A percentile compares a stretch with the other conserved stretches of the same genome.
Conservation (phyloP, 2,888 invertebrate genomes). For the Coremacera marginata region DNA sequence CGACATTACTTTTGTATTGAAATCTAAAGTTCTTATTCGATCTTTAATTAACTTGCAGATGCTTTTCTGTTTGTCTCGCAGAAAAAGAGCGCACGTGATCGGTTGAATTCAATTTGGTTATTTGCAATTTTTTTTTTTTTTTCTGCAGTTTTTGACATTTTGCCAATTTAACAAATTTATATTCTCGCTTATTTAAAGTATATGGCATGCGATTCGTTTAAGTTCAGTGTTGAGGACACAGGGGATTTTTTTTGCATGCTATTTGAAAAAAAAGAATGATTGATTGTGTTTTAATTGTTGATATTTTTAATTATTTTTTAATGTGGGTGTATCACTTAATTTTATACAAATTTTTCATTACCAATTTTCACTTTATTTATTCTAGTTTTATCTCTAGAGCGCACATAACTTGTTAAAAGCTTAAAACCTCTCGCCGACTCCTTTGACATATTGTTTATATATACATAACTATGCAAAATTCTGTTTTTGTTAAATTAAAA, state of each 20-base stretch:
- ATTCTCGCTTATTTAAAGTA: conserved; percentile 1
- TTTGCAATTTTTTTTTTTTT: neutral
- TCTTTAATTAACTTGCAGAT: conserved; percentile 15
- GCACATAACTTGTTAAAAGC: conserved; percentile 52
- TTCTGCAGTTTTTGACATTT: conserved; percentile 6
- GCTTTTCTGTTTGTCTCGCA: neutral
- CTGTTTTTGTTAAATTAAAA: neutral
- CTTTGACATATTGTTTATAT: neutral
- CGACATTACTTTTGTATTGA: no score
- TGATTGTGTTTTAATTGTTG: conserved; percentile 12
- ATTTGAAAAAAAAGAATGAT: conserved; percentile 14
- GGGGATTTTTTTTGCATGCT: neutral
- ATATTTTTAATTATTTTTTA: neutral
- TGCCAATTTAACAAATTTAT: conserved; percentile 24
- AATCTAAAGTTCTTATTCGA: neutral
- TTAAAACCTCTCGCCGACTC: conserved; percentile 51
- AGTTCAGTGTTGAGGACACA: conserved; percentile 1
- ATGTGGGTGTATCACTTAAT: neutral
- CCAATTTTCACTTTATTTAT: conserved; percentile 37
- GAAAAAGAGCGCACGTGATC: conserved; percentile 17
- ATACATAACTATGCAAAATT: neutral
- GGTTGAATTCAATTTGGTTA: neutral
- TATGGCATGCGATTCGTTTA: neutral
- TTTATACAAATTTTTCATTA: neutral
- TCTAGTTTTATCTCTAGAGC: conserved; percentile 27